A percentile compares a stretch with the other conserved stretches of the same genome.
These are phyloP conservation scores for Heterochromis multidens DNA, from an alignment of 2,113 vertebrate genomes.

Conservation along the genomic window DNA sequence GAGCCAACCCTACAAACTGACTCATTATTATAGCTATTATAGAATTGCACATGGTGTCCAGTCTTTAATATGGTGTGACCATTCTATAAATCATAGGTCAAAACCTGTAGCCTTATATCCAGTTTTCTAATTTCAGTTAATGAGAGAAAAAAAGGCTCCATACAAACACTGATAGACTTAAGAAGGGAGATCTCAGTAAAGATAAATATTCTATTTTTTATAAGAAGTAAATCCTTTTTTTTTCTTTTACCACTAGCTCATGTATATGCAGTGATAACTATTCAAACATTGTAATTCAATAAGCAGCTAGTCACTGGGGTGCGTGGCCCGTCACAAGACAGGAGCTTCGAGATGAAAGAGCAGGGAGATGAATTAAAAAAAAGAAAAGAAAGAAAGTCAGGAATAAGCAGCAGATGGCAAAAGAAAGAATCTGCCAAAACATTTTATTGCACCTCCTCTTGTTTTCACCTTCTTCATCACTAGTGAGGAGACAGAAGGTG, in stretches of 20 bases:
- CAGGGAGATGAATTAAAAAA: slow-evolving; percentile 12
- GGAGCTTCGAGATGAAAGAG: slow-evolving; percentile 28
- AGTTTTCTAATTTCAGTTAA: no score
- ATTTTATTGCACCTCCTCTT: slow-evolving; percentile 4
- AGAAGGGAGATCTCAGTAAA: not conserved
- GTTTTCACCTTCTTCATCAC: slow-evolving; percentile 2
- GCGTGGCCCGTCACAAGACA: not conserved
- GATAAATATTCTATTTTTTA: not conserved
- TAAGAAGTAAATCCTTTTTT: not conserved
- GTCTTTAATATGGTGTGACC: not conserved
- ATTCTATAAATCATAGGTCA: not conserved
- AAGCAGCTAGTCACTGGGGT: not conserved
- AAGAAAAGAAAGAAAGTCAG: not conserved
- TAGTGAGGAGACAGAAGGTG: not conserved
- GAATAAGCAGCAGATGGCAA: slow-evolving; percentile 42
- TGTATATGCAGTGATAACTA: not conserved
- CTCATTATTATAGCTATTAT: not conserved
- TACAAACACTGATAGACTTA: not conserved
- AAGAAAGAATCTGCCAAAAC: slow-evolving; percentile 28
- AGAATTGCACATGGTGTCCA: not conserved
- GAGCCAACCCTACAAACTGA: not conserved
- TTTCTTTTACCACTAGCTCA: not conserved
- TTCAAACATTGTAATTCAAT: slow-evolving; percentile 4
- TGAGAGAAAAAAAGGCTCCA: not conserved
- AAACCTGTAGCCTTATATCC: not conserved